phyloP scores from a whole-genome alignment of 2,113 vertebrate species.

The Salvelinus namaycush region DNA sequence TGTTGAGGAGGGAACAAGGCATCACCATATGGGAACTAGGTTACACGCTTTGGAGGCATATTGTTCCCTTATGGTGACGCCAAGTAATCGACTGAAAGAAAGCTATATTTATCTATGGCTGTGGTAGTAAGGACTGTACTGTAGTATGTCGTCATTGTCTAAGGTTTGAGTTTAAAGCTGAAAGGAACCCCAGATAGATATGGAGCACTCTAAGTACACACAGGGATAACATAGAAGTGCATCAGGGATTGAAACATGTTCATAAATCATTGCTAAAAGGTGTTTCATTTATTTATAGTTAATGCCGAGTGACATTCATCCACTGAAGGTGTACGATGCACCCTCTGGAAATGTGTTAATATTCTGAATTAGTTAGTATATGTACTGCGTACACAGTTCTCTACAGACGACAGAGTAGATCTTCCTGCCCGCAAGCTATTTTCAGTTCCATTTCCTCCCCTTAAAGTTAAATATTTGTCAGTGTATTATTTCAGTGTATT shows the following conservation, averaged over 20 bases:
- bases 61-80: not conserved
- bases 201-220: slow-evolving; percentile 10
- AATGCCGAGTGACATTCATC: not conserved
- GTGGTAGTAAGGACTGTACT: not conserved
- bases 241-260: slow-evolving; percentile 16
- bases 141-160: not conserved
- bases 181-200: slow-evolving; percentile 5
- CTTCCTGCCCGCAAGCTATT: not conserved
- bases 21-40: too few relatives aligned
- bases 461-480: not conserved
- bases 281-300: slow-evolving; percentile 2
- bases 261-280: slow-evolving; percentile 24
- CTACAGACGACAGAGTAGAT: too few relatives aligned
- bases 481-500: not conserved
- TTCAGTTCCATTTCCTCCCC: not conserved
- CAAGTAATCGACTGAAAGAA: not conserved
- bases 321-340: not conserved
- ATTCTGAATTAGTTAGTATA: not conserved
- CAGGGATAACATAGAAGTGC: not conserved
- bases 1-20: too few relatives aligned
- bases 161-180: not conserved
- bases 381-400: not conserved
- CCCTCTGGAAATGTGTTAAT: not conserved
- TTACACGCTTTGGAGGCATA: not conserved
- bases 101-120: not conserved